Evolutionary conservation across 1,140 invertebrate species (phyloP), one percentile per base, ranked within the genome.

Genomic region (Galendromus occidentalis): DNA sequence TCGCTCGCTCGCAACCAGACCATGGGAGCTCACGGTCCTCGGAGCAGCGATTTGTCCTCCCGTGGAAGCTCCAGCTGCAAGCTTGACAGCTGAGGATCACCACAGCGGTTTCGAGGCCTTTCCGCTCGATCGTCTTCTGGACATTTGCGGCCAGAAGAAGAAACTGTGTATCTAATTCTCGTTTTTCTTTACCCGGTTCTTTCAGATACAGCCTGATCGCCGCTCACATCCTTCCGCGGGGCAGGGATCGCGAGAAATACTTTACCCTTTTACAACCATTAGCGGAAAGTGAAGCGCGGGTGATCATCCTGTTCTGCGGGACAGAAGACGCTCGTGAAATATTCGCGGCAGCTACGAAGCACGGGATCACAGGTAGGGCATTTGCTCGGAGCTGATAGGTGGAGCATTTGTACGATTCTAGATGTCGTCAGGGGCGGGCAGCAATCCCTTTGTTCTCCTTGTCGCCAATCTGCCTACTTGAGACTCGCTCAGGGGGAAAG

Each of bases 241-340:
- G 51, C 51, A 33, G 20, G 14, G 51, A 59, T 59, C 12, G 25
- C 22, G 51, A 59, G 2, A 59, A 59, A 25, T 59, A 59, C 22
- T 59, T 59, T 25, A 4, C 14, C 25, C 22, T 59, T 5, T 67
- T 75, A 28, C 69, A 67, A 18, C 84, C 87, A 70, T 77, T 96
- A 55, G 86, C 88, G 1, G 86, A 87, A 68, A 89, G 87, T 69
- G 91, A 97, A 76, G 90, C 90, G 0, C 80, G 92, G 7, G 90
- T 96, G 0, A 88, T 96, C 82, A 79, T 97, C 2, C 79, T 97
- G 12, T 95, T 95, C 76, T 88, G 86, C 44, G 92, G 87, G 12
- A 81, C 85, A 67, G 84, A 86, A 69, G 89, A 93, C 74, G 90
- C 91, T 0, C 82, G 83, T 22, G 81, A 83, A 66, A 94, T 98